A percentile compares a stretch with the other conserved stretches of the same genome.
These are phyloP conservation scores for Salvelinus alpinus DNA, from an alignment of 2,113 vertebrate genomes.

Conservation along the genomic window DNA sequence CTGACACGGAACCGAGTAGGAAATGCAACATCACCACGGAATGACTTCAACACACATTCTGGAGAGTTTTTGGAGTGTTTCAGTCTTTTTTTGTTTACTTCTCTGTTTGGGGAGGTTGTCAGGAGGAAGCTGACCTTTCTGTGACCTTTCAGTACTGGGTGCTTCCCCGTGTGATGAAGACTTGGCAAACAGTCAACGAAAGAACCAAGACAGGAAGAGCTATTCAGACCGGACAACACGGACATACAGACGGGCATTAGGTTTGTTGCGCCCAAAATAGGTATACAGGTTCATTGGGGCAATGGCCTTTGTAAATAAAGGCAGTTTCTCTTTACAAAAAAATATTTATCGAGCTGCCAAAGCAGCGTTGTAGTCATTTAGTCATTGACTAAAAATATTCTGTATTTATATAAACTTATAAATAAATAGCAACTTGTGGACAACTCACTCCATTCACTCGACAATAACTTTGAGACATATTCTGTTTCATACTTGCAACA, in stretches of 20 bases:
- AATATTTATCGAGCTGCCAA: constrained; percentile 91
- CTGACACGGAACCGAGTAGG: constrained; percentile 24
- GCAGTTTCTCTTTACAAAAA: constrained; percentile 90
- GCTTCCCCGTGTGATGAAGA: constrained; percentile 47
- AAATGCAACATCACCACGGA: constrained; percentile 19
- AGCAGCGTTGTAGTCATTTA: constrained; percentile 94
- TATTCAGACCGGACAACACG: constrained; percentile 64
- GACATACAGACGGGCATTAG: constrained; percentile 51
- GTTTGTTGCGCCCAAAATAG: constrained; percentile 52
- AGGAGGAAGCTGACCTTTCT: constrained; percentile 52
- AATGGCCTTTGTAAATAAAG: constrained; percentile 93
- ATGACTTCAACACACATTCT: constrained; percentile 62
- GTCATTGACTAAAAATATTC: constrained; percentile 98
- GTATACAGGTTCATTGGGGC: constrained; percentile 61
- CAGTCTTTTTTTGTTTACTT: constrained; percentile 37
- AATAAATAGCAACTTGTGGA: constrained; percentile 89
- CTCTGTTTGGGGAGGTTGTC: constrained; percentile 53
- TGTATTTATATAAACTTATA: constrained; percentile 87
- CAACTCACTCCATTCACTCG: constrained; percentile 58
- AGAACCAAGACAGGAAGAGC: constrained; percentile 55
- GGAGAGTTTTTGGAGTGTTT: constrained; percentile 31
- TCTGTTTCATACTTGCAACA: constrained; percentile 54
- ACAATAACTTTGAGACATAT: constrained; percentile 45
- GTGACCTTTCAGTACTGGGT: constrained; percentile 28
- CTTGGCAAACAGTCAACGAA: constrained; percentile 49